Base-by-base conservation (phyloP, 2,888 invertebrate genomes). In the Schizotus pectinicornis region DNA sequence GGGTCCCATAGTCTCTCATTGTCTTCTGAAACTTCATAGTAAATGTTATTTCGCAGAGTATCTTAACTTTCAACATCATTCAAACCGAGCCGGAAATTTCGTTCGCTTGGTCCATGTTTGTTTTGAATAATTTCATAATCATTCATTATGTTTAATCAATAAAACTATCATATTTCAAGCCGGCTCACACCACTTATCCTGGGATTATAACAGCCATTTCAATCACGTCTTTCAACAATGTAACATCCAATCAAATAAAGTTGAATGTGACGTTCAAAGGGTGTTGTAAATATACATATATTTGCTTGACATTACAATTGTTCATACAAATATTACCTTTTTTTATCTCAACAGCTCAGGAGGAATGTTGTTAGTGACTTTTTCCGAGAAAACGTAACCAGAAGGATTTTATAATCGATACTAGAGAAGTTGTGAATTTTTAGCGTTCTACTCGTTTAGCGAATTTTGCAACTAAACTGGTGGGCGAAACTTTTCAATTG, bases 101-200 rank as follows among this genome's bases (percentile, higher is more conserved):
- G 22, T 22, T 22, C 22, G 22, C 22, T 22, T 22, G 22, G 22
- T 22, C 22, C 22, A 22, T 22, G 22, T 8, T 37, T 43, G 46
- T 41, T 30, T 45, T 12, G 46, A 46, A 46, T 53, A 53, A 46
- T 36, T 53, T 33, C 13, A 41, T 35, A 31, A 55, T 49, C 30
- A 49, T 37, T 55, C 36, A 50, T 33, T 45, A 49, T 45, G 38
- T 49, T 56, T 45, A 56, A 56, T 56, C 50, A 38, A 50, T 50
- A 39, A 32, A 45, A 35, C 50, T 7, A 45, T 56, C 37, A 50
- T 43, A 43, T 51, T 36, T 51, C 43, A 51, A 49, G 22, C 22
- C 5, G 3, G 22, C 5, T 5, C 22, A 5, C 22, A 22, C 2
- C 22, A 5, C 22, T 3, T 3, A 22, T 22, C 22, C 22, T 5